Conservation (phyloP, 1,140 invertebrate genomes). For the Cotesia typhae region DNA sequence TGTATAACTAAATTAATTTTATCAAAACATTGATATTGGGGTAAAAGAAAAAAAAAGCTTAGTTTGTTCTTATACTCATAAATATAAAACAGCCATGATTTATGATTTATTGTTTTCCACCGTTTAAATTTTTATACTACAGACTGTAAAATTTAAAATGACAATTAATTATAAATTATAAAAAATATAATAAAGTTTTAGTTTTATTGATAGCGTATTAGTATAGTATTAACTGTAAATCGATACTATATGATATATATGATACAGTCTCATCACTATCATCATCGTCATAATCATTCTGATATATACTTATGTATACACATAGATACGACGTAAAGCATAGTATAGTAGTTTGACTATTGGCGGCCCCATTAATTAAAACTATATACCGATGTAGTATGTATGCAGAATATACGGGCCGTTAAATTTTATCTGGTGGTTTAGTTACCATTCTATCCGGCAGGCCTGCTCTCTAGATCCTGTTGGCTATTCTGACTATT, state of each 20-base stretch:
- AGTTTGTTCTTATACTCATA: background rate
- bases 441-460: slow-evolving; percentile 22
- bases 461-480: background rate
- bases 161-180: too few species aligned
- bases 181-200: too few species aligned
- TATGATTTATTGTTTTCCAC: background rate
- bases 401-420: slow-evolving; percentile 15
- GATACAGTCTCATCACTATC: too few species aligned
- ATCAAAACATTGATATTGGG: background rate
- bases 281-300: too few species aligned
- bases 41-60: background rate
- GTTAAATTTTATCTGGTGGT: slow-evolving; percentile 41
- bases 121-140: background rate
- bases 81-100: slow-evolving; percentile 6
- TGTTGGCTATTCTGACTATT: too few species aligned
- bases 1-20: too few species aligned
- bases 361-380: slow-evolving; percentile 39
- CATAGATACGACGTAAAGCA: slow-evolving; percentile 19
- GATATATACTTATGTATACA: background rate
- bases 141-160: background rate
- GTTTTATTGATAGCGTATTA: too few species aligned
- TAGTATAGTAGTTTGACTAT: slow-evolving; percentile 36
- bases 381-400: background rate
- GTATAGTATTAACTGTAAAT: too few species aligned
- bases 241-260: too few species aligned